Evolutionary conservation across 1,140 invertebrate species (phyloP), one percentile per base, ranked within the genome.

Genomic region (Cepaea nemoralis): DNA sequence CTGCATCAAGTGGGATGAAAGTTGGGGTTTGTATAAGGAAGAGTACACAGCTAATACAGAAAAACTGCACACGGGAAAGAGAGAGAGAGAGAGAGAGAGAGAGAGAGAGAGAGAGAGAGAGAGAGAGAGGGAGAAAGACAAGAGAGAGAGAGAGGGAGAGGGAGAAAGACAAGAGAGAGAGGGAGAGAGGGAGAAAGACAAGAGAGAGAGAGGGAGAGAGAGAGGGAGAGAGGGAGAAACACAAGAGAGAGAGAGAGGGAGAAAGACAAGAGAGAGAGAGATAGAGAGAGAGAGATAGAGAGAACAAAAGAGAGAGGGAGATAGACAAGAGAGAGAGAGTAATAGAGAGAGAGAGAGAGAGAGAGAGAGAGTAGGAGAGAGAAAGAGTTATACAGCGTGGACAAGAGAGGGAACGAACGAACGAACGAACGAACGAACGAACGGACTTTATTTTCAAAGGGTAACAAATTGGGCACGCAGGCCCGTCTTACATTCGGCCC

Each of bases 61-160:
- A 6, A 45, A 45, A 16, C 6, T 10, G 42, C 16, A 45, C 16
- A 10, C 42, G 42, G 16, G 16, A 16, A 45, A 16, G 42, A 3
- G 19, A 0, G 10, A 45, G 16, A 33, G 22, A 33, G 14, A 39
- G 14, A 63, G 14, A 31, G 63, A 63, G 33, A 5, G 50, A 37
- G 50, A 66, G 76, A 55, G 27, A 16, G 45, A 42, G 12, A 75
- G 8, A 24, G 8, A 19, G 19, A 24, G 45, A 16, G 31, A 55
- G 10, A 22, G 42, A 59, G 48, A 16, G 75, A 55, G 75, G 40
- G 50, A 59, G 50, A 77, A n/a, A 77, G 75, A 77, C 39, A 76
- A n/a, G 45, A 77, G 75, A 77, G 48, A 77, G 48, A 59, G 48
- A 37, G 75, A 63, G 75, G 40, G 33, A 77, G 31, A 33, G 22